These are phyloP conservation scores for Pangasius sanitwongsei DNA, from an alignment of 2,797 vertebrate genomes.

Conservation along the genomic window DNA sequence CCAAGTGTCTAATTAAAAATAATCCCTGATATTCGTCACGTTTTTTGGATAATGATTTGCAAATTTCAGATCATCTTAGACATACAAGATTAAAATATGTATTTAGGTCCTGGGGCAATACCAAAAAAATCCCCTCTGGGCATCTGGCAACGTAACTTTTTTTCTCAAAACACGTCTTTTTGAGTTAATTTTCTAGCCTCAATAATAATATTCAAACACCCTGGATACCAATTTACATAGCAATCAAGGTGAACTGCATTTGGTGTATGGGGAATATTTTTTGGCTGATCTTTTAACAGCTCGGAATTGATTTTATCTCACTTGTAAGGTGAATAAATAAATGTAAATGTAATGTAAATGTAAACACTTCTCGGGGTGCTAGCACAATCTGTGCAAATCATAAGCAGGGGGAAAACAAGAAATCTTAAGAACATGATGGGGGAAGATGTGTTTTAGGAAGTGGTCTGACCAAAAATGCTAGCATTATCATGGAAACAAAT, in stretches of 20 bases:
- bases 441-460: background rate
- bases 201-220: background rate
- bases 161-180: background rate
- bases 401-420: background rate
- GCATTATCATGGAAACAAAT: no score
- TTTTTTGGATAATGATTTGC: conserved; percentile 29
- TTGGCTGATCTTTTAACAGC: background rate
- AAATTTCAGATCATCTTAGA: conserved; percentile 32
- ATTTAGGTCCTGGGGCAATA: conserved; percentile 17
- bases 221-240: conserved; percentile 26
- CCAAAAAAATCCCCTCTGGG: background rate
- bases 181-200: background rate
- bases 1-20: background rate
- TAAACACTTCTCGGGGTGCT: background rate
- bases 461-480: background rate
- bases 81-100: conserved; percentile 25
- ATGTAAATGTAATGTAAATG: conserved; percentile 1
- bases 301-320: background rate
- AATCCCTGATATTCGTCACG: background rate
- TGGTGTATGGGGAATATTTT: background rate
- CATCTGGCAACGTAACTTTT: background rate
- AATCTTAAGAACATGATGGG: background rate
- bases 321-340: background rate
- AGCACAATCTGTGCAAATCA: background rate
- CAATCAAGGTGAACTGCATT: background rate